phyloP scores from a whole-genome alignment of 2,888 invertebrate species.

The Aphodius granarius region DNA sequence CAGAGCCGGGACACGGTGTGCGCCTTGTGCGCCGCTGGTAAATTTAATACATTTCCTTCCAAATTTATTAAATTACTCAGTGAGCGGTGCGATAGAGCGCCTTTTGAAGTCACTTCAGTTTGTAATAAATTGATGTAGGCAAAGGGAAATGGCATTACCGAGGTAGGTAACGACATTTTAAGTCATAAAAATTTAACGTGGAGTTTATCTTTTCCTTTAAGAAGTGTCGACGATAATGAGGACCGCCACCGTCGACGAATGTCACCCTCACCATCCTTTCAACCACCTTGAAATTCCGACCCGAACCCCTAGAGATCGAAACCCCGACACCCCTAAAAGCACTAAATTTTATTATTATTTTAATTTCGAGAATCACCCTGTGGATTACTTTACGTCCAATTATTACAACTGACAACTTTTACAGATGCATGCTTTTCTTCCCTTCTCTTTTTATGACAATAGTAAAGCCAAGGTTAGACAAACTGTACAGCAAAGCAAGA shows the following conservation, averaged over 20 bases:
- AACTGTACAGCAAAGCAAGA: background rate
- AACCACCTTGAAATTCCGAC: background rate
- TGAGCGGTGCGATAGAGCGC: slow-evolving; percentile 24
- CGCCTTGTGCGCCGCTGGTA: slow-evolving; percentile 1
- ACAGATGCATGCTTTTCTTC: slow-evolving; percentile 5
- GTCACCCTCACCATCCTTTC: background rate
- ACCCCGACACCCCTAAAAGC: slow-evolving; percentile 29
- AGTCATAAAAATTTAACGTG: slow-evolving; percentile 39
- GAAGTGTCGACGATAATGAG: slow-evolving; percentile 32
- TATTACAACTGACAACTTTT: slow-evolving; percentile 10
- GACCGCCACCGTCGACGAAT: slow-evolving; percentile 9
- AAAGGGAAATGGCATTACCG: slow-evolving; percentile 36
- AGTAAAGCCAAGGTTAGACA: background rate
- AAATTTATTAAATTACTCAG: slow-evolving; percentile 27
- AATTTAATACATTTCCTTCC: slow-evolving; percentile 25
- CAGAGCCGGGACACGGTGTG: background rate
- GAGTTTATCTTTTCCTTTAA: slow-evolving; percentile 40
- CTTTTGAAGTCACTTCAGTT: slow-evolving; percentile 31
- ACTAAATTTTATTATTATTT: slow-evolving; percentile 43
- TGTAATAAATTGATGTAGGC: slow-evolving; percentile 30
- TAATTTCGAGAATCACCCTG: slow-evolving; percentile 40
- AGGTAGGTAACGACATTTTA: slow-evolving; percentile 34
- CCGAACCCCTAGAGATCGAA: slow-evolving; percentile 24
- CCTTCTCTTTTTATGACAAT: background rate
- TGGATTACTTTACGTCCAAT: slow-evolving; percentile 34